Evolutionary conservation across 1,140 invertebrate species (phyloP).

Genomic region (Drosophila ironensis): DNA sequence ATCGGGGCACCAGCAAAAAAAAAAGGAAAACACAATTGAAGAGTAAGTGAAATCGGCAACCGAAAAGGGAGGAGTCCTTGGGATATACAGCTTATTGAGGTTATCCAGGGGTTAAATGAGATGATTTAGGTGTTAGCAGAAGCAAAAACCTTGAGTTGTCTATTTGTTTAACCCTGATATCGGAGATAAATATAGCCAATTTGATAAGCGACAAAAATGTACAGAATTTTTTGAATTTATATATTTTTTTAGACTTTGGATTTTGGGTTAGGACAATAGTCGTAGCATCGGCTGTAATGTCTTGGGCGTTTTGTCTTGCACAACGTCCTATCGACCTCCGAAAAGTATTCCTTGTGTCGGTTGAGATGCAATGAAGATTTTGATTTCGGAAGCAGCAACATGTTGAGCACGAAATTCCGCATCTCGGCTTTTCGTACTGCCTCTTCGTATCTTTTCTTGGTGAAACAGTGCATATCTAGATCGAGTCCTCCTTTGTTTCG

Average conservation of each 20-base stretch:
- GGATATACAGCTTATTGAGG: too few relatives aligned
- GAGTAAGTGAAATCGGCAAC: slow-evolving; percentile 11
- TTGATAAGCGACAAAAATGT: too few relatives aligned
- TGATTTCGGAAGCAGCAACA: slow-evolving; percentile 31
- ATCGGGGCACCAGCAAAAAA: slow-evolving; percentile 16
- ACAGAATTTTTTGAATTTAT: too few relatives aligned
- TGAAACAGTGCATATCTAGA: too few relatives aligned
- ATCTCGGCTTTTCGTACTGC: too few relatives aligned
- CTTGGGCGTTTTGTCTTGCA: background rate
- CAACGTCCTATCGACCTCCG: background rate
- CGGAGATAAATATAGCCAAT: too few relatives aligned
- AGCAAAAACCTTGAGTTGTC: too few relatives aligned
- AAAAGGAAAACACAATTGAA: background rate
- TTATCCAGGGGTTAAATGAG: slow-evolving; percentile 2
- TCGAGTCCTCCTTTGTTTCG: background rate
- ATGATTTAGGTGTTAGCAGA: background rate
- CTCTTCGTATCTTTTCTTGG: too few relatives aligned
- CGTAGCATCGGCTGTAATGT: too few relatives aligned
- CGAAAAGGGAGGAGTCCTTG: slow-evolving; percentile 12
- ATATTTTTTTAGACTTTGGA: too few relatives aligned
- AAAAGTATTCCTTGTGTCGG: slow-evolving; percentile 18
- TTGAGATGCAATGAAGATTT: slow-evolving; percentile 38
- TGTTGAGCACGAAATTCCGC: slow-evolving; percentile 16
- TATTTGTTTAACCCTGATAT: too few relatives aligned
- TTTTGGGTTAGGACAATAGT: too few relatives aligned